Conservation (phyloP, 1,140 invertebrate genomes). For the Coenobita brevimanus region DNA sequence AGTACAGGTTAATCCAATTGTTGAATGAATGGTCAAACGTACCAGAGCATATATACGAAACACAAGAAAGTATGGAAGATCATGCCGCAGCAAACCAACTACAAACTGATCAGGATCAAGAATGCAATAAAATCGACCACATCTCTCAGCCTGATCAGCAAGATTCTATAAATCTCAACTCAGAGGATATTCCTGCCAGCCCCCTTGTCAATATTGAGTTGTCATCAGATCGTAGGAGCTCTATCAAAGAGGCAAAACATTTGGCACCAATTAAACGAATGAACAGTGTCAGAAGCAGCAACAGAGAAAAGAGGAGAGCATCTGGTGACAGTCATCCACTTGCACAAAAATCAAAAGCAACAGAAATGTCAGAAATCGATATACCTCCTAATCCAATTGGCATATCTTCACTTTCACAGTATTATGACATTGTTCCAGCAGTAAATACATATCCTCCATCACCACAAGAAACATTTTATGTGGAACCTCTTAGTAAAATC, state of each 20-base stretch:
- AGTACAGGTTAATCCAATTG: slow-evolving; percentile 34
- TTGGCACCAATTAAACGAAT: slow-evolving; percentile 30
- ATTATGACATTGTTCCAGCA: no score
- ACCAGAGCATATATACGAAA: not conserved
- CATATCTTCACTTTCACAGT: no score
- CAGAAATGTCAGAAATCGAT: not conserved
- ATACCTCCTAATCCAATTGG: no score
- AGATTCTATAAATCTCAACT: not conserved
- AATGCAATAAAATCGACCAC: not conserved
- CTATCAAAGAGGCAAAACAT: slow-evolving; percentile 48
- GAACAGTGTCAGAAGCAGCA: slow-evolving; percentile 6
- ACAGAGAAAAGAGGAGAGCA: not conserved
- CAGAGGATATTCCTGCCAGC: slow-evolving; percentile 15
- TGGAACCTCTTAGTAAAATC: no score
- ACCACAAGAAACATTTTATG: no score
- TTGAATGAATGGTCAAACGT: slow-evolving; percentile 10
- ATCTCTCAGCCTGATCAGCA: not conserved
- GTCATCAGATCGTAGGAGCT: slow-evolving; percentile 49
- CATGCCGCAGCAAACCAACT: not conserved
- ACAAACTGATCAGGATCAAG: no score
- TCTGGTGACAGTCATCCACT: not conserved
- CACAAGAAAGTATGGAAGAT: not conserved
- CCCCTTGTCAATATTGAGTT: slow-evolving; percentile 34
- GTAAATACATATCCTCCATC: no score
- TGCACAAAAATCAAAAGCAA: not conserved